A percentile compares a stretch with the other conserved stretches of the same genome.
Evolutionary conservation across 2,797 vertebrate species (phyloP).

Genomic region (Taeniopygia guttata): DNA sequence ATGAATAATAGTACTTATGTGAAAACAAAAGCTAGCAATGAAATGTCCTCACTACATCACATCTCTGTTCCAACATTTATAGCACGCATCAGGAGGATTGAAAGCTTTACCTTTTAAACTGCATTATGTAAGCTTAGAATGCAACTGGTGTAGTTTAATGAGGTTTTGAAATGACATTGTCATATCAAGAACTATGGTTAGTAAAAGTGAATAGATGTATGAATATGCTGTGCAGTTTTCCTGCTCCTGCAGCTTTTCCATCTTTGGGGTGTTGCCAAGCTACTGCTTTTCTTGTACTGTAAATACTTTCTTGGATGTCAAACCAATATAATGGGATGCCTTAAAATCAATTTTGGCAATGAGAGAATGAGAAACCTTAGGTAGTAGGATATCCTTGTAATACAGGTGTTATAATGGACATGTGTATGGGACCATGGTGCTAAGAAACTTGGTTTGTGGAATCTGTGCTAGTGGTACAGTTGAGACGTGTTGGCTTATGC

Average conservation of each 20-base stretch:
- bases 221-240: neutral
- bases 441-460: neutral
- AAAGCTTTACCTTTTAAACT: neutral
- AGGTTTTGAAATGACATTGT: neutral
- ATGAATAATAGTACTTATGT: neutral
- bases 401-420: neutral
- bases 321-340: neutral
- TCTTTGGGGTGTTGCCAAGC: neutral
- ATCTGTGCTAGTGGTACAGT: neutral
- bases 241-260: neutral
- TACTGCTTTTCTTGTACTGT: neutral
- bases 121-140: neutral
- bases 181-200: neutral
- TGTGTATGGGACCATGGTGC: neutral
- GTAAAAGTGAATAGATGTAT: neutral
- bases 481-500: neutral
- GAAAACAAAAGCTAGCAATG: neutral
- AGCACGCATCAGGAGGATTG: neutral
- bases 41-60: neutral
- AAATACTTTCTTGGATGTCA: neutral
- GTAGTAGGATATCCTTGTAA: neutral
- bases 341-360: neutral
- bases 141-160: neutral
- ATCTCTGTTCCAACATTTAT: neutral
- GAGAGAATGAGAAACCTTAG: neutral